Base-by-base conservation (phyloP, 2,797 vertebrate genomes). In the Molossus alvarezi region DNA sequence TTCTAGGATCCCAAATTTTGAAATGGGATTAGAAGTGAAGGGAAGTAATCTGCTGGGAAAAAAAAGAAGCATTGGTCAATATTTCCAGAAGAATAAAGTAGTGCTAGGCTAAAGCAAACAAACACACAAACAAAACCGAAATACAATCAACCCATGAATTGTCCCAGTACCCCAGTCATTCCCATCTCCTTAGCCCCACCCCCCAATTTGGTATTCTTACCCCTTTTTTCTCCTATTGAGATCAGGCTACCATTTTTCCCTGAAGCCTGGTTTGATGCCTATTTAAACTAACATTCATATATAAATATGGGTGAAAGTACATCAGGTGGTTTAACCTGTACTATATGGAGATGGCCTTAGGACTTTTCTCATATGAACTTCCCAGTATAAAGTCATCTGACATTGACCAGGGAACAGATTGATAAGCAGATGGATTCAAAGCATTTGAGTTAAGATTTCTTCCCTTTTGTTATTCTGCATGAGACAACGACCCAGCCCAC, bases 1-100 rank as follows among this genome's bases (percentile, higher is more conserved):
- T 57, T 41, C 25, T 72, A 69, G 29, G n/a, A 79, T 67, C 64
- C 69, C 69, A 75, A 33, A n/a, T 88, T 82, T 65, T 17, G 29
- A 14, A 0, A 73, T 85, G 20, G 12, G 5, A 2, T 25, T 88
- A 82, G 10, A 9, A 45, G 11, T 45, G 14, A 27, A 58, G 25
- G 71, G 41, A 82, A 90, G 11, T 12, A 20, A 57, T 9, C 15
- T 48, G 29, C 6, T 79, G 1, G 5, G 29, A 2, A 3, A 9
- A 3, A 9, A 53, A n/a, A 65, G 60, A 37, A 84, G 29, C 71
- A 80, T 21, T 83, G 58, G 8, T 27, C 25, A 37, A 13, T 76
- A 83, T 88, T 95, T 90, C 51, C 25, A 94, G 60, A n/a, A 57
- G 13, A 89, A 82, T 86, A 57, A 75, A 9, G 12, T 80, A 45